Conservation (phyloP, 2,888 invertebrate species). For the Sesamia inferens region DNA sequence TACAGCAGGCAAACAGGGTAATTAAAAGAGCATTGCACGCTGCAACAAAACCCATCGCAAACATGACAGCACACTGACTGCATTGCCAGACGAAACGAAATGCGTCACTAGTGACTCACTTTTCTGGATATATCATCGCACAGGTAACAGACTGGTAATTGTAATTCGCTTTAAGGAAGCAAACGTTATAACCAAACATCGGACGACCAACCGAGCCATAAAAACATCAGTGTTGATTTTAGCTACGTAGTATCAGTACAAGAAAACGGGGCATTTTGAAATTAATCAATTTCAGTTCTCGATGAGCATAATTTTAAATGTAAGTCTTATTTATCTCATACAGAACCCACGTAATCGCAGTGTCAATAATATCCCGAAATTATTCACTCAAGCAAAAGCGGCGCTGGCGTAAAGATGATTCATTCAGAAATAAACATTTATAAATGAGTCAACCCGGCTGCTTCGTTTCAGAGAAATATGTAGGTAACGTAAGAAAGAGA, state of each 20-base stretch:
- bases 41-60: neutral
- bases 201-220: neutral
- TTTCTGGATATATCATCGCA: neutral
- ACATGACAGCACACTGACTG: neutral
- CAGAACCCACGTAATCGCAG: constrained; percentile 37
- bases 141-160: neutral
- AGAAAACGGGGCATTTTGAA: neutral
- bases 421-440: constrained; percentile 71
- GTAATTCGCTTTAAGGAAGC: neutral
- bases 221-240: neutral
- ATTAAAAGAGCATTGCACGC: neutral
- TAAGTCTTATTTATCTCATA: constrained; percentile 27
- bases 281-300: neutral
- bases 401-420: constrained; percentile 67
- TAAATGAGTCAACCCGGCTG: constrained; percentile 65
- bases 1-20: neutral
- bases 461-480: constrained; percentile 55
- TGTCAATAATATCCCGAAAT: constrained; percentile 63
- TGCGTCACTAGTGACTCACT: neutral
- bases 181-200: neutral
- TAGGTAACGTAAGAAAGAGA: constrained; percentile 53
- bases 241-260: neutral
- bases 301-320: neutral
- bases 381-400: constrained; percentile 65
- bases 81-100: neutral